Conservation (phyloP, 2,113 vertebrate species). For the Psettodes erumei region DNA sequence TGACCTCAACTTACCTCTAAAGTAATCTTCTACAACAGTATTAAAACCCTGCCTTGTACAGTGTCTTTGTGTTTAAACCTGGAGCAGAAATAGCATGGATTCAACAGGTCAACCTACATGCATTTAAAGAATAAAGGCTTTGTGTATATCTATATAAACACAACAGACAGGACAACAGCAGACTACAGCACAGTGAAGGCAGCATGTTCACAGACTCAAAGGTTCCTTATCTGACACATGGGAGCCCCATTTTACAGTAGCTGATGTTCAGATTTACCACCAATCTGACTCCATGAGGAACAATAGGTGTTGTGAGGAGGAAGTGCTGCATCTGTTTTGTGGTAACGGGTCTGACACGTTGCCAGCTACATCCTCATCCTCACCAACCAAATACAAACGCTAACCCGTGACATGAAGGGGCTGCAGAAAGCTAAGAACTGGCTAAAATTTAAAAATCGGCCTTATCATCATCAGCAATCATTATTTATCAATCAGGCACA, state of each 20-base stretch:
- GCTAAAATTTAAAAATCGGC: neutral
- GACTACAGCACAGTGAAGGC: neutral
- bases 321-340: slow-evolving; percentile 39
- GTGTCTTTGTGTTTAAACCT: neutral
- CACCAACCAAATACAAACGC: slow-evolving; percentile 13
- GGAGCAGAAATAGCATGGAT: slow-evolving; percentile 1
- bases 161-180: slow-evolving; percentile 17
- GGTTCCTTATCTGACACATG: neutral
- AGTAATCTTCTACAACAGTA: rapidly evolving
- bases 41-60: neutral
- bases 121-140: slow-evolving; percentile 36
- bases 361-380: slow-evolving; percentile 41
- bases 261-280: neutral
- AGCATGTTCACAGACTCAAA: neutral
- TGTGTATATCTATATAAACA: slow-evolving; percentile 17
- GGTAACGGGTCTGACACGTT: slow-evolving; percentile 60
- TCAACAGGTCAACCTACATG: slow-evolving; percentile 64
- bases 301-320: slow-evolving; percentile 41
- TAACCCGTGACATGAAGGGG: neutral
- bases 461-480: neutral
- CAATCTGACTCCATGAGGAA: slow-evolving; percentile 33
- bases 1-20: slow-evolving; percentile 19
- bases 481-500: neutral
- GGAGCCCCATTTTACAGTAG: neutral
- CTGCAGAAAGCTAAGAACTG: neutral